Evolutionary conservation across 2,113 vertebrate genomes (phyloP), one percentile per base, ranked within the genome.

Genomic region (Tachuris rubrigastra): DNA sequence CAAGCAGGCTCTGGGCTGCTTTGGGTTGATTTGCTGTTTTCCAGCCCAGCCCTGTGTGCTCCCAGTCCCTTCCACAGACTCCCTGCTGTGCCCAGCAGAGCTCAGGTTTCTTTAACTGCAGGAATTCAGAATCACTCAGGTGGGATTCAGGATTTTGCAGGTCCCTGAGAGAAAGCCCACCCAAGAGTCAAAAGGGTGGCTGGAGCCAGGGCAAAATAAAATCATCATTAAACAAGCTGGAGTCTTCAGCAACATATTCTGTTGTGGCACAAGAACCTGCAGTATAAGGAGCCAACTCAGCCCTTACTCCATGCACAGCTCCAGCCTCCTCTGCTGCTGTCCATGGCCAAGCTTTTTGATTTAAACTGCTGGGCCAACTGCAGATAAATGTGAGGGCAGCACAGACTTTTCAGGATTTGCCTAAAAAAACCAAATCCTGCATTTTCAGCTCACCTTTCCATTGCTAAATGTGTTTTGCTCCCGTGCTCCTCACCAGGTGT

Each of bases 191-290:
- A 52, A 8, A 0, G 7, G 1, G 23, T 12, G 39, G 14, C 47
- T 8, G 1, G 24, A 90, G 62, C n/a, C 11, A 9, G 37, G 0
- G 9, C 20, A 18, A 20, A 73, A 59, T 2, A 11, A 71, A 78
- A 19, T 7, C 5, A 31, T 31, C 39, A 3, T 0, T 5, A 11
- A 75, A 50, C 0, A 0, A 66, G 53, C 0, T 1, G 7, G 8
- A 3, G 42, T 66, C 14, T 7, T 12, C 7, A 28, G 33, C 18
- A 14, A 8, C 0, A 1, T 5, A 68, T 28, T 11, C 31, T 30
- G 25, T 3, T 8, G 41, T 8, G 52, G 50, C 59, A 14, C 11
- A 27, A 30, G 19, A 14, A 9, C 39, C 24, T 0, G 37, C 39
- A 44, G 44, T 4, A 5, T 4, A 5, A 16, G 33, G 66, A 53